phyloP scores from a whole-genome alignment of 2,888 invertebrate species.

The Macropis europaea region DNA sequence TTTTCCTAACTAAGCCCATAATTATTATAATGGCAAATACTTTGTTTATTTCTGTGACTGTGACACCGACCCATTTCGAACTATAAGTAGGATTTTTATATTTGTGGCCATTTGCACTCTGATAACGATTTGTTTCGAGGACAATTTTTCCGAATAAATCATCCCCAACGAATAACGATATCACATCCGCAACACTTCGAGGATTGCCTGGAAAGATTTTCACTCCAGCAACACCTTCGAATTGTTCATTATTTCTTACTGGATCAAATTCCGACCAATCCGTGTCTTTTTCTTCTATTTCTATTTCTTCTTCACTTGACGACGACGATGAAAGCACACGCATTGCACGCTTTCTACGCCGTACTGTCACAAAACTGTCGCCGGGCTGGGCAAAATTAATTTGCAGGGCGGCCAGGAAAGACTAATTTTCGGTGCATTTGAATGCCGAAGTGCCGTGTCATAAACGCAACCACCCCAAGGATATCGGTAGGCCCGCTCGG shows the following conservation, averaged over 20 bases:
- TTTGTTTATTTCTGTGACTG: not conserved
- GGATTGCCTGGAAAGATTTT: not conserved
- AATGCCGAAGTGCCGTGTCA: no score
- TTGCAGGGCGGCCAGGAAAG: no score
- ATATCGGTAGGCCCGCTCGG: no score
- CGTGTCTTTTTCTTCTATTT: not conserved
- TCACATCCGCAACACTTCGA: not conserved
- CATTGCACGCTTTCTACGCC: not conserved
- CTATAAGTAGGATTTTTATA: not conserved
- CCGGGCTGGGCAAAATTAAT: no score
- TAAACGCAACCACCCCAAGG: no score
- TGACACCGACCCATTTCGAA: slow-evolving; percentile 12
- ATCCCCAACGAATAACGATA: not conserved
- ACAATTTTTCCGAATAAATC: not conserved
- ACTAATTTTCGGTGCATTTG: no score
- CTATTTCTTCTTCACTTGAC: not conserved
- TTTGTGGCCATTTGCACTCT: not conserved
- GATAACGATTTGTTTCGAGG: not conserved
- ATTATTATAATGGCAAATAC: not conserved
- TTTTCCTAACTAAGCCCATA: not conserved
- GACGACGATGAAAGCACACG: not conserved
- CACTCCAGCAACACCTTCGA: not conserved
- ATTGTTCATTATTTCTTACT: not conserved
- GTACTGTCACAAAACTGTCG: no score
- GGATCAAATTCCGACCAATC: not conserved